Conservation (phyloP, 2,888 invertebrate species). For the Meloe dianella region DNA sequence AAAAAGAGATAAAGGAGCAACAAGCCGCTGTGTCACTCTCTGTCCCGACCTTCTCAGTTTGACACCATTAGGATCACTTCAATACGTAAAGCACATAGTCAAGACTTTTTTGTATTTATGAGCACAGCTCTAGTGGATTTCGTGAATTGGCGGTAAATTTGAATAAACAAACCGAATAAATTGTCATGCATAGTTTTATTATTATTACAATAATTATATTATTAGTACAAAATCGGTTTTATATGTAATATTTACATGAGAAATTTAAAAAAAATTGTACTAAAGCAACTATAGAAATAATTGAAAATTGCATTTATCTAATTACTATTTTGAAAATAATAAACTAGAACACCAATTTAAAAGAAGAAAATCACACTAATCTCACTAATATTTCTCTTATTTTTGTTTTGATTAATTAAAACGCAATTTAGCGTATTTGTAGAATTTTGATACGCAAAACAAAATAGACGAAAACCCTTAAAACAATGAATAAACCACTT, state of each 20-base stretch:
- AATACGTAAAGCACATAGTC: too few species aligned
- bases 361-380: neutral
- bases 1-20: too few species aligned
- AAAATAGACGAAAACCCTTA: conserved; percentile 81
- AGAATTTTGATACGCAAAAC: conserved; percentile 81
- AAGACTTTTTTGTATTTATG: too few species aligned
- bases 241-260: conserved; percentile 6
- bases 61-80: too few species aligned
- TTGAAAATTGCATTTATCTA: neutral
- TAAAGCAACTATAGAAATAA: neutral
- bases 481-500: conserved; percentile 76
- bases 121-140: too few species aligned
- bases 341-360: neutral
- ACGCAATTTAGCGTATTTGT: conserved; percentile 56
- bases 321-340: neutral
- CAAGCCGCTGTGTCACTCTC: too few species aligned
- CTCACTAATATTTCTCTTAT: neutral
- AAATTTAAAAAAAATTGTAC: neutral
- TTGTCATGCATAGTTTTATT: neutral
- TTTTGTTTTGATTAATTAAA: too few species aligned
- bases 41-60: too few species aligned
- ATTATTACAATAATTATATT: neutral
- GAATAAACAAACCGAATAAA: neutral
- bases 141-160: neutral
- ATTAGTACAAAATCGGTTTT: neutral